These are phyloP conservation scores for Sinohyriopsis cumingii DNA, from an alignment of 2,888 invertebrate genomes.

Conservation along the genomic window DNA sequence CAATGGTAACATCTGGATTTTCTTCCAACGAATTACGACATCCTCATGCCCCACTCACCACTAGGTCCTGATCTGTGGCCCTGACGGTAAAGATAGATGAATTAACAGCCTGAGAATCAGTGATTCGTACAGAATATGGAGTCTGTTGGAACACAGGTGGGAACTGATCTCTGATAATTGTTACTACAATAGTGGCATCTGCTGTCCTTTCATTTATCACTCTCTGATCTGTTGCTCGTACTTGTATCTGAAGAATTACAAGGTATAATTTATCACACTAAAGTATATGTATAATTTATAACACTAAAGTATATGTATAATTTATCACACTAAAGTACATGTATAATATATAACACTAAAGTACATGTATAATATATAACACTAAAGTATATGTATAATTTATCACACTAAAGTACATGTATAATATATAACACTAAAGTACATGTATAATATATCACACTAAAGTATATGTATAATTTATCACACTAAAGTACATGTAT, in stretches of 20 bases:
- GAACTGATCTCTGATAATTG: slow-evolving; percentile 47
- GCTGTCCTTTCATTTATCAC: slow-evolving; percentile 49
- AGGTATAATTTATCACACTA: background rate
- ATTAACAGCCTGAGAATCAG: slow-evolving; percentile 47
- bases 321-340: background rate
- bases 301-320: background rate
- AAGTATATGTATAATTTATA: background rate
- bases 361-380: background rate
- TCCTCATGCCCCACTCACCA: slow-evolving; percentile 21
- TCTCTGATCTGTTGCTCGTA: slow-evolving; percentile 50
- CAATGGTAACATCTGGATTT: too few species aligned
- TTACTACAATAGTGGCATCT: slow-evolving; percentile 38
- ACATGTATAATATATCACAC: too few species aligned
- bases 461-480: too few species aligned
- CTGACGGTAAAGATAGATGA: slow-evolving; percentile 41
- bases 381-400: too few species aligned
- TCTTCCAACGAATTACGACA: too few species aligned
- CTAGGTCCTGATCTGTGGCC: slow-evolving; percentile 48
- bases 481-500: too few species aligned
- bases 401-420: too few species aligned
- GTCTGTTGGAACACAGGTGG: slow-evolving; percentile 51
- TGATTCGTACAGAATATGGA: slow-evolving; percentile 38
- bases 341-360: background rate
- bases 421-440: too few species aligned
- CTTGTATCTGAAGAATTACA: slow-evolving; percentile 38